A percentile compares a stretch with the other conserved stretches of the same genome.
phyloP scores from a whole-genome alignment of 2,113 vertebrate genomes.

The Neogale vison region DNA sequence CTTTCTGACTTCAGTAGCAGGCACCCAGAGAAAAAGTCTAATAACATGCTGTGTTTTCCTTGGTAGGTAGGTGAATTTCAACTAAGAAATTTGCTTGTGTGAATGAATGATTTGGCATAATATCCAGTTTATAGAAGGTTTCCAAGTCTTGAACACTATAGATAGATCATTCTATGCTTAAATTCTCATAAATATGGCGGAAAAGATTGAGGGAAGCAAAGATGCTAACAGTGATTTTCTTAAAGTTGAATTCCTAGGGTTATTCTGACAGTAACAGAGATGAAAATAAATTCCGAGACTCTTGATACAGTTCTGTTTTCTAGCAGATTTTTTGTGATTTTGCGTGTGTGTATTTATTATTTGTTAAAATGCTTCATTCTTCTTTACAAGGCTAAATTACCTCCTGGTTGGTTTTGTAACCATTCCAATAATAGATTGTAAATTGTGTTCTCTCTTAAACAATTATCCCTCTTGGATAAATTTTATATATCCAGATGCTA shows the following conservation, averaged over 20 bases:
- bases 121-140: slow-evolving; percentile 31
- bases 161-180: background rate
- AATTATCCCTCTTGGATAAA: background rate
- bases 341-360: background rate
- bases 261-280: background rate
- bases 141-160: background rate
- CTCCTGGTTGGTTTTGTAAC: slow-evolving; percentile 1
- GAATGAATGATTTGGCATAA: background rate
- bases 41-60: background rate
- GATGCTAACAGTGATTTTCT: slow-evolving; percentile 11
- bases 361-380: slow-evolving; percentile 45
- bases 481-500: background rate
- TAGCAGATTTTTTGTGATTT: slow-evolving; percentile 7
- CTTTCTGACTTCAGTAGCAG: background rate
- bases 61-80: background rate
- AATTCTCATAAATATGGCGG: background rate
- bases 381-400: slow-evolving; percentile 10
- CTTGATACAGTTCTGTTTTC: background rate
- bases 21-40: background rate
- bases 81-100: background rate
- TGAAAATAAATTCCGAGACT: slow-evolving; percentile 27
- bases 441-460: slow-evolving; percentile 44
- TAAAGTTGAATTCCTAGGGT: slow-evolving; percentile 11
- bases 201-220: background rate
- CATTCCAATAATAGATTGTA: slow-evolving; percentile 44